phyloP scores from a whole-genome alignment of 2,888 invertebrate species.

The Zhuqinia jingwanae region DNA sequence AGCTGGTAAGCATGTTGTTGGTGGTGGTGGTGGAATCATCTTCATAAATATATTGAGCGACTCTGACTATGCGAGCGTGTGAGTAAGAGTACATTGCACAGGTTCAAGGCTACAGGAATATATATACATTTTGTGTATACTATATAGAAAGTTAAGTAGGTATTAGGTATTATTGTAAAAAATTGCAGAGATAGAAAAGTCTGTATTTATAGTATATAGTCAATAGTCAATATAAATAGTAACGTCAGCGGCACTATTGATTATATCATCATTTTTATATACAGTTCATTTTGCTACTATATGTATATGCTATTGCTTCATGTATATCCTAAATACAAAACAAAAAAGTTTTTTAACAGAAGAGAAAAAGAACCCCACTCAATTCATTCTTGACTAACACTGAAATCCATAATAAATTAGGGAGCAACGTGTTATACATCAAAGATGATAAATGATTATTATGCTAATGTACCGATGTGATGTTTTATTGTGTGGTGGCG shows the following conservation, averaged over 20 bases:
- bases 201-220: too few species aligned
- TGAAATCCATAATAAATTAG: slow-evolving; percentile 34
- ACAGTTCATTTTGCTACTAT: neutral
- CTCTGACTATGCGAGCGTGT: neutral
- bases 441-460: neutral
- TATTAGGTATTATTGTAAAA: too few species aligned
- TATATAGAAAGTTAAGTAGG: neutral
- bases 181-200: neutral
- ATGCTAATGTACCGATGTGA: neutral
- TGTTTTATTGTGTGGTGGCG: neutral
- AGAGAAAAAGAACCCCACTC: neutral
- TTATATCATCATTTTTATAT: neutral
- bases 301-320: too few species aligned
- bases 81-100: slow-evolving; percentile 19
- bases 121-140: neutral
- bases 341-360: too few species aligned
- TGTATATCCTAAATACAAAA: neutral
- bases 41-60: slow-evolving; percentile 23
- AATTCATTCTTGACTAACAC: slow-evolving; percentile 33
- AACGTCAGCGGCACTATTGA: neutral
- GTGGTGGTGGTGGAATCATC: neutral
- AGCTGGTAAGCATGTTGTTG: neutral
- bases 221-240: too few species aligned
- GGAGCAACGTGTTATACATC: slow-evolving; percentile 35
- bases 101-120: slow-evolving; percentile 49